phyloP scores from a whole-genome alignment of 2,797 vertebrate genomes.

The Clarias platycephalus region DNA sequence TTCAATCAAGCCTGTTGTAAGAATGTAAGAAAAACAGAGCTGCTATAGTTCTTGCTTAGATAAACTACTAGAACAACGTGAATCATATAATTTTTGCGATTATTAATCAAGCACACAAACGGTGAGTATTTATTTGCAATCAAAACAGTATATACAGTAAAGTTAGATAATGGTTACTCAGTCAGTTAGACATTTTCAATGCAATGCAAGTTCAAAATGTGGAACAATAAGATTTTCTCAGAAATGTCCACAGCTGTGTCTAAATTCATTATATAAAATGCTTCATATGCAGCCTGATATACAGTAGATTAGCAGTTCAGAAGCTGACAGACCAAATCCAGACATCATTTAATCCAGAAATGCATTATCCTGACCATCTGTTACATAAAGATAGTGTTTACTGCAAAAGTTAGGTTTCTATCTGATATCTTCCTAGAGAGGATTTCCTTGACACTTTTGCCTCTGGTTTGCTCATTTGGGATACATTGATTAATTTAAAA shows the following conservation, averaged over 20 bases:
- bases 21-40: conserved; percentile 28
- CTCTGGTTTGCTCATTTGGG: too few species aligned
- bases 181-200: background rate
- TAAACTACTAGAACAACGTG: background rate
- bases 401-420: too few species aligned
- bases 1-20: conserved; percentile 39
- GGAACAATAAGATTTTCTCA: background rate
- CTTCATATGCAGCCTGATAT: background rate
- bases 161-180: background rate
- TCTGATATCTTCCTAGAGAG: too few species aligned
- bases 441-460: too few species aligned
- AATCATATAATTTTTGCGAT: background rate
- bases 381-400: conserved; percentile 2
- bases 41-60: background rate
- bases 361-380: background rate
- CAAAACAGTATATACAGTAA: background rate
- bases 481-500: too few species aligned
- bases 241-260: background rate
- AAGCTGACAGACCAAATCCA: background rate
- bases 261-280: background rate
- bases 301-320: background rate
- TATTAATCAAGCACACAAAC: background rate
- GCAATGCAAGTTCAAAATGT: background rate
- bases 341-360: background rate
- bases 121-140: conserved; percentile 19